These are phyloP conservation scores for roundworm (Caenorhabditis elegans) DNA, from an alignment of 1,140 invertebrate species.

Conservation along the genomic window DNA sequence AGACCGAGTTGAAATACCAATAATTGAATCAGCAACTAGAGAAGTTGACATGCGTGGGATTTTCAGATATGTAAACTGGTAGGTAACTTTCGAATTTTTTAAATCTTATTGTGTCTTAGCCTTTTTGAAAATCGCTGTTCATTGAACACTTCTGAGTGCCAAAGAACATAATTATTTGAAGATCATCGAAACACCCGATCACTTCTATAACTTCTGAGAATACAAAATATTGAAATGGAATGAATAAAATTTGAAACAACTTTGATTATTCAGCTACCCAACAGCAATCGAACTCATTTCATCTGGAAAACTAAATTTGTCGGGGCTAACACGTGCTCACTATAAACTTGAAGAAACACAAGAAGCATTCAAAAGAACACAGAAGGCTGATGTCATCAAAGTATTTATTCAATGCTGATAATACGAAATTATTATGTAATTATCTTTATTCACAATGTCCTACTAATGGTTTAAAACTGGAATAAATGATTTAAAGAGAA, in stretches of 20 bases:
- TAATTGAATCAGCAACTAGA: constrained; percentile 34
- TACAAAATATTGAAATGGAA: too few species aligned
- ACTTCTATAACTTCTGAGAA: too few species aligned
- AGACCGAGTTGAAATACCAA: constrained; percentile 34
- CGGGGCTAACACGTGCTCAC: constrained; percentile 85
- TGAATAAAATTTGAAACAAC: too few species aligned
- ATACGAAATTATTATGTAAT: too few species aligned
- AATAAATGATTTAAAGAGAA: too few species aligned
- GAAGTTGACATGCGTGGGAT: constrained; percentile 44
- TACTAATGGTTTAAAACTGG: not conserved
- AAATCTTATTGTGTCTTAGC: too few species aligned
- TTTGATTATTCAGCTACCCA: constrained; percentile 76
- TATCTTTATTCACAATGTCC: not conserved
- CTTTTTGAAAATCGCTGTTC: too few species aligned
- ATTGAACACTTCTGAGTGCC: too few species aligned
- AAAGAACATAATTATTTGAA: too few species aligned
- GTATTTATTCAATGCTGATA: constrained; percentile 65
- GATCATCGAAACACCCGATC: too few species aligned
- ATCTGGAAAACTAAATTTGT: constrained; percentile 80
- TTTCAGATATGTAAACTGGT: constrained; percentile 50
- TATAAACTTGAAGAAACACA: constrained; percentile 81
- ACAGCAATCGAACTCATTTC: constrained; percentile 81
- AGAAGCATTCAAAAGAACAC: constrained; percentile 82
- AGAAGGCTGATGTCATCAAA: constrained; percentile 64
- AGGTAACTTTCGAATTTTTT: not conserved